A percentile compares a stretch with the other conserved stretches of the same genome.
Conservation (phyloP, 2,888 invertebrate species). For the Leptogaster cylindrica region DNA sequence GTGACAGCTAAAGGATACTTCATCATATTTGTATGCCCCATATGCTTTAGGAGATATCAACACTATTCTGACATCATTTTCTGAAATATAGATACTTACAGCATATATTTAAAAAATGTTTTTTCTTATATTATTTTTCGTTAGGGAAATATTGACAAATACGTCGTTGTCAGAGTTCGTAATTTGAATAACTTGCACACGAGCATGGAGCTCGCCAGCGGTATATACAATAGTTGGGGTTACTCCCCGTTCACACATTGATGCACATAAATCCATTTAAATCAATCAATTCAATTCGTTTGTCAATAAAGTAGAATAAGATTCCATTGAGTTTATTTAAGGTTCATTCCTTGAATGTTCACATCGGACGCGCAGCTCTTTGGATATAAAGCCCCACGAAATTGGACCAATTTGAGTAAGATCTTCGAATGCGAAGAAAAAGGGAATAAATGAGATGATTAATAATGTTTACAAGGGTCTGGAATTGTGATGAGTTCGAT, state of each 20-base stretch:
- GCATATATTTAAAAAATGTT: too few species aligned
- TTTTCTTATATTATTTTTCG: too few species aligned
- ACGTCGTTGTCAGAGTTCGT: too few species aligned
- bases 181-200: too few species aligned
- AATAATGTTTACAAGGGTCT: too few species aligned
- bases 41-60: too few species aligned
- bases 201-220: not conserved
- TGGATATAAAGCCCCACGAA: constrained; percentile 17
- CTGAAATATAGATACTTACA: too few species aligned
- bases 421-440: constrained; percentile 32
- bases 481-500: too few species aligned
- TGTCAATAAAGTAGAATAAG: constrained; percentile 62
- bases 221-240: constrained; percentile 5
- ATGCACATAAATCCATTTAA: constrained; percentile 62
- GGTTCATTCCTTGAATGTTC: constrained; percentile 51
- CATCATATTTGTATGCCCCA: too few species aligned
- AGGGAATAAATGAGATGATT: constrained; percentile 7
- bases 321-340: constrained; percentile 62
- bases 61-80: too few species aligned
- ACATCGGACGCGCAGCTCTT: not conserved
- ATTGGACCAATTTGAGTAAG: constrained; percentile 35
- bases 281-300: constrained; percentile 63
- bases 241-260: constrained; percentile 39
- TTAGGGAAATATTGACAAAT: too few species aligned
- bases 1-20: too few species aligned